A percentile compares a stretch with the other conserved stretches of the same genome.
phyloP scores from a whole-genome alignment of 2,888 invertebrate genomes.

The Diarsia dahlii region DNA sequence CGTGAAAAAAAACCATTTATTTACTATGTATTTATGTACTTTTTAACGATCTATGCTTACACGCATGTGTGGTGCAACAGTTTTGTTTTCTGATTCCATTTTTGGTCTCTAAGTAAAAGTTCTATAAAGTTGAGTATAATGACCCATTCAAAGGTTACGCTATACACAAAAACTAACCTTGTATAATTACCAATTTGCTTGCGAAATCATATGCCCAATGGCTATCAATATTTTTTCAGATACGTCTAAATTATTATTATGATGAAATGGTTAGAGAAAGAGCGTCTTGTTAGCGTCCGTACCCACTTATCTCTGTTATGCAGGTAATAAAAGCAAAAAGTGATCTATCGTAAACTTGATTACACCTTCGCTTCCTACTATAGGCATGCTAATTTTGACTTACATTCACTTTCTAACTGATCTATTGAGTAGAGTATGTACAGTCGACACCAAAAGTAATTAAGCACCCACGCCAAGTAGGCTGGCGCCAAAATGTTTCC shows the following conservation, averaged over 20 bases:
- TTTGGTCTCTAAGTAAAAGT: background rate
- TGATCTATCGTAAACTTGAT: conserved; percentile 15
- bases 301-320: background rate
- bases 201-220: background rate
- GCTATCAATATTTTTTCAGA: background rate
- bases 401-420: conserved; percentile 47
- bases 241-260: background rate
- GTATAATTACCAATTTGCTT: background rate
- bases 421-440: conserved; percentile 29
- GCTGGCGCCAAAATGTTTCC: background rate
- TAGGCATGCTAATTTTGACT: conserved; percentile 41
- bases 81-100: background rate
- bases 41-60: background rate
- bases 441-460: conserved; percentile 2
- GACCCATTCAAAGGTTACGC: background rate
- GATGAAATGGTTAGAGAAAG: background rate
- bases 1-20: background rate
- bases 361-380: conserved; percentile 21
- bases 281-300: background rate
- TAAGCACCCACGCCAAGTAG: background rate
- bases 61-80: background rate
- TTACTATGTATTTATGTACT: background rate
- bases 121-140: background rate
- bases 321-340: conserved; percentile 3
- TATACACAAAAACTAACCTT: background rate